phyloP scores from a whole-genome alignment of 2,888 invertebrate species.

The Drosophila ochracea region DNA sequence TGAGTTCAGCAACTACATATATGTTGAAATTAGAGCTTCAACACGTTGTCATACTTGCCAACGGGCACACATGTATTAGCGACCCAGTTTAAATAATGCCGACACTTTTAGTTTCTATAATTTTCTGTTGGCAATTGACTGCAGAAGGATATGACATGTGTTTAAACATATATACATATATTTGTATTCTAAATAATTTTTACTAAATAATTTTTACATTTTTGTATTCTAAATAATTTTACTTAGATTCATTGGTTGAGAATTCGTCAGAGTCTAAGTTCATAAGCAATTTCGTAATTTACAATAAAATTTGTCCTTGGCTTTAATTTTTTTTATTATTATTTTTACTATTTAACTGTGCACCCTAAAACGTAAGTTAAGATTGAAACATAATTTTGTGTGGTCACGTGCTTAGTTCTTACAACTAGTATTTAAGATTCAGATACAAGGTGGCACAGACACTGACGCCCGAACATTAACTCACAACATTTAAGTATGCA shows the following conservation, averaged over 20 bases:
- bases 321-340: background rate
- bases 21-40: background rate
- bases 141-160: background rate
- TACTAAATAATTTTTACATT: background rate
- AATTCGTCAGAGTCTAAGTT: background rate
- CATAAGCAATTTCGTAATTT: background rate
- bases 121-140: background rate
- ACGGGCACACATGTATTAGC: background rate
- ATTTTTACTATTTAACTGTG: background rate
- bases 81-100: background rate
- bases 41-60: constrained; percentile 1
- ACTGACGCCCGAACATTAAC: constrained; percentile 6
- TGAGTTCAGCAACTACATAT: background rate
- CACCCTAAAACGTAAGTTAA: background rate
- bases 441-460: background rate
- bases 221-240: background rate
- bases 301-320: background rate
- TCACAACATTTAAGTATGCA: constrained; percentile 19
- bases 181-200: background rate
- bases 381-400: constrained; percentile 12
- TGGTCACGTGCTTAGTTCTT: constrained; percentile 13
- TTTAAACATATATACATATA: background rate
- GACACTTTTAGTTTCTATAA: background rate
- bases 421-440: constrained; percentile 25
- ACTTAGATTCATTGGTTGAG: background rate